phyloP scores from a whole-genome alignment of 1,140 invertebrate species.

The Camponotus pennsylvanicus region DNA sequence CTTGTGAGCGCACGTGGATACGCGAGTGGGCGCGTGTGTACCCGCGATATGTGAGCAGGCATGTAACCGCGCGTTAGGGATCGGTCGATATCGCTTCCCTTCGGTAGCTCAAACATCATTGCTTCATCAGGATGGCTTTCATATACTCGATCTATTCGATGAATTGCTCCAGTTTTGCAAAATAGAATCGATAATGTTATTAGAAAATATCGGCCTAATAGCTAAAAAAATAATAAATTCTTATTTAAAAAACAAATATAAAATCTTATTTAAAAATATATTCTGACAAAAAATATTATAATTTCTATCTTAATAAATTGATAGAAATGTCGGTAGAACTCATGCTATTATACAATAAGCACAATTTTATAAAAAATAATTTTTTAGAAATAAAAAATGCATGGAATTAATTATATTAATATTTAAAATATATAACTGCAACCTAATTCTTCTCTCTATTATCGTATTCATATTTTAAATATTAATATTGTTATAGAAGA shows the following conservation, averaged over 20 bases:
- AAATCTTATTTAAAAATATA: background rate
- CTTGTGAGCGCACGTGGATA: conserved; percentile 38
- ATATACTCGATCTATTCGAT: background rate
- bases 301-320: background rate
- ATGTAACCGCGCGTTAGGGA: conserved; percentile 55
- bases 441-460: background rate
- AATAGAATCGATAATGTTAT: background rate
- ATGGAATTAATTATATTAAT: background rate
- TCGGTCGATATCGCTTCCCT: conserved; percentile 46
- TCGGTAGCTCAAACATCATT: conserved; percentile 66
- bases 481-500: background rate
- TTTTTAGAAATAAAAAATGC: background rate
- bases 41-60: conserved; percentile 20
- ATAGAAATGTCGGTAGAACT: background rate
- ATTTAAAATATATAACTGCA: background rate
- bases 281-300: background rate
- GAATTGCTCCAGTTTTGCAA: background rate
- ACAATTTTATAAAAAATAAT: background rate
- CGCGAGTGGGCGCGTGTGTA: conserved; percentile 40
- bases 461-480: too few relatives aligned
- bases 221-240: background rate
- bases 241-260: background rate
- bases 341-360: background rate
- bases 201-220: background rate
- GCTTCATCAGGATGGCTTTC: conserved; percentile 47